phyloP scores from a whole-genome alignment of 64 coral and sea anemone genomes.

The Platygyra sinensis region DNA sequence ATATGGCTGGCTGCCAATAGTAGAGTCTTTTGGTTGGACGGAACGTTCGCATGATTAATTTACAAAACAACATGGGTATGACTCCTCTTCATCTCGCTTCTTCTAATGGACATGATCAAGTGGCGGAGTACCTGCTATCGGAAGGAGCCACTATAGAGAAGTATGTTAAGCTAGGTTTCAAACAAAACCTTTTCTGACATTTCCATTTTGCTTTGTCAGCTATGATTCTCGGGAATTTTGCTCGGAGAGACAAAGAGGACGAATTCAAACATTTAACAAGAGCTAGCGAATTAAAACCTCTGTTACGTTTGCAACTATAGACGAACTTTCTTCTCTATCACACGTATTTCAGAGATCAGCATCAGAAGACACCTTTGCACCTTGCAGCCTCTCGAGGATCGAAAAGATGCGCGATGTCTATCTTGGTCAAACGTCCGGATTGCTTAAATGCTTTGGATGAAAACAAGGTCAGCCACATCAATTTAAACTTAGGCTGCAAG shows the following conservation, averaged over 20 bases:
- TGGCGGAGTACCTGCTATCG: slow-evolving; percentile 7
- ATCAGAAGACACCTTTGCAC: slow-evolving; percentile 37
- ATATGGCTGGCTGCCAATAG: slow-evolving; percentile 54
- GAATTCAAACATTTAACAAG: neutral
- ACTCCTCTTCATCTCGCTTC: slow-evolving; percentile 81
- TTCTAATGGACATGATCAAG: slow-evolving; percentile 42
- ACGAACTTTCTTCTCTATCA: neutral
- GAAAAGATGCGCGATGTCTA: slow-evolving; percentile 36
- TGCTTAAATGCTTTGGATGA: slow-evolving; percentile 55
- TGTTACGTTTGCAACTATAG: neutral
- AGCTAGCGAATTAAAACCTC: neutral
- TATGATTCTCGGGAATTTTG: no score
- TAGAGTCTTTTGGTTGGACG: slow-evolving; percentile 51
- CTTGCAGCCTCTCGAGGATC: slow-evolving; percentile 41
- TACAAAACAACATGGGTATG: slow-evolving; percentile 58
- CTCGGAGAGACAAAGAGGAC: no score
- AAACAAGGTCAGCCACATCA: slow-evolving; percentile 18
- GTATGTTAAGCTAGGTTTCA: neutral
- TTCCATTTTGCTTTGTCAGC: no score
- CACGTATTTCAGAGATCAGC: slow-evolving; percentile 22
- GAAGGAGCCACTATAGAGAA: neutral
- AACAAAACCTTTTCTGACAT: neutral
- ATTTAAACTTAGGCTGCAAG: no score
- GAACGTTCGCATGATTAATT: slow-evolving; percentile 65
- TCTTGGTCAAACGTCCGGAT: slow-evolving; percentile 40